phyloP scores from a whole-genome alignment of 2,113 vertebrate species.

The Pygoscelis adeliae region DNA sequence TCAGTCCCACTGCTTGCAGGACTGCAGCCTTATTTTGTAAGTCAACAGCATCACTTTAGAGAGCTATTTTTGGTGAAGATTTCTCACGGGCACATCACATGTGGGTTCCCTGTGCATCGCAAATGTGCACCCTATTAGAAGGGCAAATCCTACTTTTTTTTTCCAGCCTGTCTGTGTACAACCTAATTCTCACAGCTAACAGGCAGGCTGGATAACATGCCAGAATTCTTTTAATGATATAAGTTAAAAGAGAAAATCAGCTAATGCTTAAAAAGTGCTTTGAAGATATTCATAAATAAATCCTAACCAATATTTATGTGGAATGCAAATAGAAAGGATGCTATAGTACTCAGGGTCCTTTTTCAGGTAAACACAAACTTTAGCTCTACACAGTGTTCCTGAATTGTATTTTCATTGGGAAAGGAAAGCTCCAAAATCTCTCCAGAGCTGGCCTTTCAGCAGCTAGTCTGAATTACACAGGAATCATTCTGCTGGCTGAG shows the following conservation, averaged over 20 bases:
- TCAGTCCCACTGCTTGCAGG: not conserved
- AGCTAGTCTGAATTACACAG: not conserved
- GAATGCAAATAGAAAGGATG: not conserved
- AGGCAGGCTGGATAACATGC: not conserved
- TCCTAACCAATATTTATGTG: not conserved
- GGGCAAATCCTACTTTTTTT: not conserved
- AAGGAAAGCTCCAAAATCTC: not conserved
- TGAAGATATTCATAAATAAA: not conserved
- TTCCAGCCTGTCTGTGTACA: not conserved
- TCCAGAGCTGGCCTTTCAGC: not conserved
- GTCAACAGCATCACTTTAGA: not conserved
- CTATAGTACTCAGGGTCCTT: not conserved
- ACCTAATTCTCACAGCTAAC: not conserved
- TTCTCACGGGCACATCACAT: not conserved
- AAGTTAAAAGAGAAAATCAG: not conserved
- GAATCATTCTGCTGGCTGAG: not conserved
- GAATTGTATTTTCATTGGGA: not conserved
- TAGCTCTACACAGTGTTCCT: not conserved
- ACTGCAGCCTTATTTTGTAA: not conserved
- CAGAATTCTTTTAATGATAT: not conserved
- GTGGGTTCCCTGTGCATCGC: not conserved
- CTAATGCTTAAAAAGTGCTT: not conserved
- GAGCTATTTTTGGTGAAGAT: not conserved
- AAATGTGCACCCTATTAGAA: not conserved
- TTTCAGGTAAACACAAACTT: not conserved